Evolutionary conservation across 1,140 invertebrate species (phyloP).

Genomic region (Drosophila eugracilis): DNA sequence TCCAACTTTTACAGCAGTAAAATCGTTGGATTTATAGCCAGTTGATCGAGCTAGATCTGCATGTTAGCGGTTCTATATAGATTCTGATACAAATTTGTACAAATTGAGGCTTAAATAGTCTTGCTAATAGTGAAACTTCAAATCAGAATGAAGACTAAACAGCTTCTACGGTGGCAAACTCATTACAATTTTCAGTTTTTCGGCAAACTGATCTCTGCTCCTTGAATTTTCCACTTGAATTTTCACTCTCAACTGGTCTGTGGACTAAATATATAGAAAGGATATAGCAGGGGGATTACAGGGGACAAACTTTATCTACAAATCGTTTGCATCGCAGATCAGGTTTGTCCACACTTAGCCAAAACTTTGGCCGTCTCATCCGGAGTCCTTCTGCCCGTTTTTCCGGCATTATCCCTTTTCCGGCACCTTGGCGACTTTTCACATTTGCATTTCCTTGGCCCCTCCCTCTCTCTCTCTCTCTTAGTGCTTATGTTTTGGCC

Average conservation of each 20-base stretch:
- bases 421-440: slow-evolving; percentile 26
- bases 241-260: background rate
- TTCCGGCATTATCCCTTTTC: slow-evolving; percentile 20
- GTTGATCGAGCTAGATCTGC: too few species aligned
- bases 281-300: slow-evolving; percentile 7
- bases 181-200: background rate
- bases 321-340: slow-evolving; percentile 42
- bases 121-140: too few species aligned
- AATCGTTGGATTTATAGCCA: background rate
- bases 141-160: background rate
- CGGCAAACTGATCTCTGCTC: background rate
- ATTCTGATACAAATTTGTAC: too few species aligned
- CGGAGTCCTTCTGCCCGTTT: slow-evolving; percentile 1
- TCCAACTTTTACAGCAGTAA: background rate
- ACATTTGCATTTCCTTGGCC: slow-evolving; percentile 42
- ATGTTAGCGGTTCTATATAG: too few species aligned
- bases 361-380: slow-evolving; percentile 8
- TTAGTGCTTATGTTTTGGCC: slow-evolving; percentile 21
- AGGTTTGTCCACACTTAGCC: slow-evolving; percentile 26
- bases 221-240: background rate
- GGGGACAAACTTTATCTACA: slow-evolving; percentile 21
- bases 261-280: background rate
- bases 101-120: too few species aligned
- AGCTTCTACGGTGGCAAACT: background rate
- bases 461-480: too few species aligned